Conservation (phyloP, 2,888 invertebrate genomes). For the Rosalia funebris region DNA sequence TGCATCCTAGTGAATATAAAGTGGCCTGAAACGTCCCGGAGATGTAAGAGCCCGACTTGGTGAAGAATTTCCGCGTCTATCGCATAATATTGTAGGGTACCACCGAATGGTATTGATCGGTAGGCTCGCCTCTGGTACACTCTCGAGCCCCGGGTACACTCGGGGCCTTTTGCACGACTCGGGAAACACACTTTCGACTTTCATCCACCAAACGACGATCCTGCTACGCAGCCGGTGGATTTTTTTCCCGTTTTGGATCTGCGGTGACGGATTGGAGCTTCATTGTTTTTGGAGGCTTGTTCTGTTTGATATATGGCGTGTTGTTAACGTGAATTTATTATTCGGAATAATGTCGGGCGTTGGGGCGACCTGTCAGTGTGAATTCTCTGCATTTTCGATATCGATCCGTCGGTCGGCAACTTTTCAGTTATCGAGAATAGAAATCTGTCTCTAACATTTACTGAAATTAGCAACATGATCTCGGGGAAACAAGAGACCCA, state of each 20-base stretch:
- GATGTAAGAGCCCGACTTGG: conserved; percentile 13
- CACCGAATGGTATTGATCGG: conserved; percentile 48
- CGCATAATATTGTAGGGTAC: conserved; percentile 40
- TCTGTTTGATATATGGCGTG: conserved; percentile 12
- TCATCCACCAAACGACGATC: too few species aligned
- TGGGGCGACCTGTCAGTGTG: background rate
- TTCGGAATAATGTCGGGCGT: background rate
- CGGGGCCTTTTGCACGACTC: conserved; percentile 1
- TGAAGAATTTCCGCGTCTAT: conserved; percentile 31
- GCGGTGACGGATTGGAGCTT: conserved; percentile 3
- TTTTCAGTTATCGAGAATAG: background rate
- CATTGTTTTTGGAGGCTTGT: conserved; percentile 16
- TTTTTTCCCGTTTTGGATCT: conserved; percentile 5
- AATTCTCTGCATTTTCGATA: background rate
- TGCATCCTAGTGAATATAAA: background rate
- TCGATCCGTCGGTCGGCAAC: background rate
- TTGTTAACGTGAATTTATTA: conserved; percentile 7
- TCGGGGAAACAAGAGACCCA: too few species aligned
- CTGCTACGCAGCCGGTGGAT: background rate
- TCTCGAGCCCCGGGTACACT: conserved; percentile 34
- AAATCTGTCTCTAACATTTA: too few species aligned
- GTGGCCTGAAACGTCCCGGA: conserved; percentile 19
- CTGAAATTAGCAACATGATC: too few species aligned
- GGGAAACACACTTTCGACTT: too few species aligned
- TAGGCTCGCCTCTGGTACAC: conserved; percentile 44